Conservation (phyloP, 2,113 vertebrate species). For the Oncorhynchus masou region DNA sequence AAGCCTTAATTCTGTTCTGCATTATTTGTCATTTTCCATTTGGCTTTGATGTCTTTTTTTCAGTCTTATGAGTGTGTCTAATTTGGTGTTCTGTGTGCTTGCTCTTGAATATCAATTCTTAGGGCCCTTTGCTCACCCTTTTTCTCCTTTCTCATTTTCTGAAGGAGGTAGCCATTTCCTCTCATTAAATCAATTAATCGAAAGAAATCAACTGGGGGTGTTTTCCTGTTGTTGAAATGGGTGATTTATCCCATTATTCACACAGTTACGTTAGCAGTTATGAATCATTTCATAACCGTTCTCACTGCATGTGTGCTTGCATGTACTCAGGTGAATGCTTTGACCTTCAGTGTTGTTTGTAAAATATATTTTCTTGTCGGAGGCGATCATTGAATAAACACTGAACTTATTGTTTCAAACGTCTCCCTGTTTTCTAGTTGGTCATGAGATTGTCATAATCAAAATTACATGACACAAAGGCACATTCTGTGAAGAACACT, state of each 20-base stretch:
- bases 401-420: not conserved
- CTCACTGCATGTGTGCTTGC: not conserved
- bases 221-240: conserved; percentile 4
- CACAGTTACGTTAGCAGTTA: not conserved
- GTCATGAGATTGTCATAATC: not conserved
- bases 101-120: conserved; percentile 47
- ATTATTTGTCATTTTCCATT: conserved; percentile 33
- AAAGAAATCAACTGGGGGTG: conserved; percentile 13
- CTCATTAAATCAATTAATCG: conserved; percentile 26
- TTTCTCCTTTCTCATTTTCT: not conserved
- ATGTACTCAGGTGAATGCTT: not conserved
- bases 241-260: conserved; percentile 22
- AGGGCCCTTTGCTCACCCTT: not conserved
- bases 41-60: conserved; percentile 45
- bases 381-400: not conserved
- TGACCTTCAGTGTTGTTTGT: not conserved
- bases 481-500: not conserved
- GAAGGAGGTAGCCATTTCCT: conserved; percentile 11
- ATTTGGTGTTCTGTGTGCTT: conserved; percentile 37
- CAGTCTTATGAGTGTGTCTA: conserved; percentile 37
- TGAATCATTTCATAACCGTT: not conserved
- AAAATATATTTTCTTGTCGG: not conserved
- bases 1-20: conserved; percentile 40
- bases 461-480: not conserved
- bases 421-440: not conserved